Base-by-base conservation (phyloP, 2,113 vertebrate species). In the Axis porcinus region DNA sequence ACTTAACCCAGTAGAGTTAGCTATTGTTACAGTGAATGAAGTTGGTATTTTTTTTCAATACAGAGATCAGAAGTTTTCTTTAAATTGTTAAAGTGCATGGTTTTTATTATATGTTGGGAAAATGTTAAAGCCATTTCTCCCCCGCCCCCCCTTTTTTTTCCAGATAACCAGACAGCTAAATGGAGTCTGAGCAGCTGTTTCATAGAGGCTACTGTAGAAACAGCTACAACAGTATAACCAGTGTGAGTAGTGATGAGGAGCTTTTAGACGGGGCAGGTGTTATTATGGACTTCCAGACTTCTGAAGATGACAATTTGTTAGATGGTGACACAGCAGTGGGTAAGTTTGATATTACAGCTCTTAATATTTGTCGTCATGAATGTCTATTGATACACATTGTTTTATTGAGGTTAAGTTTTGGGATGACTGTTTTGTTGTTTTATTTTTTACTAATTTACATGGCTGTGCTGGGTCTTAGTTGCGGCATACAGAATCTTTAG, bases 111-210 rank as follows among this genome's bases (percentile, higher is more conserved):
- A 64, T 92, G 33, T 91, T 97, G 57, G 60, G 83, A 95, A 97
- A 95, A 55, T 70, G 74, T 93, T 97, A 76, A 97, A 95, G 89
- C 55, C 21, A 70, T 89, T 94, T 67, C 58, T n/a, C n/a, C 23
- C 36, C 25, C 67, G 33, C 28, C 17, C 1, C 2, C 4, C n/a
- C 0, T 1, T 4, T 36, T 25, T 90, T 87, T 81, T 88, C 67
- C 86, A 99, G 99, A 99, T 99, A 98, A 96, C 97, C 98, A 98
- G 98, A 96, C 99, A 99, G 99, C 99, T 99, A 99, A 99, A 99
- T 99, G 99, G 99, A 99, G 99, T 99, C 99, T 99, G 99, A 99
- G 99, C 99, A 99, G 99, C 99, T 99, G 98, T 99, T 99, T 99
- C 99, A 99, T 98, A 99, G 99, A 99, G 99, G 99, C 98, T 99